phyloP scores from a whole-genome alignment of 2,113 vertebrate genomes.

The Cromileptes altivelis region DNA sequence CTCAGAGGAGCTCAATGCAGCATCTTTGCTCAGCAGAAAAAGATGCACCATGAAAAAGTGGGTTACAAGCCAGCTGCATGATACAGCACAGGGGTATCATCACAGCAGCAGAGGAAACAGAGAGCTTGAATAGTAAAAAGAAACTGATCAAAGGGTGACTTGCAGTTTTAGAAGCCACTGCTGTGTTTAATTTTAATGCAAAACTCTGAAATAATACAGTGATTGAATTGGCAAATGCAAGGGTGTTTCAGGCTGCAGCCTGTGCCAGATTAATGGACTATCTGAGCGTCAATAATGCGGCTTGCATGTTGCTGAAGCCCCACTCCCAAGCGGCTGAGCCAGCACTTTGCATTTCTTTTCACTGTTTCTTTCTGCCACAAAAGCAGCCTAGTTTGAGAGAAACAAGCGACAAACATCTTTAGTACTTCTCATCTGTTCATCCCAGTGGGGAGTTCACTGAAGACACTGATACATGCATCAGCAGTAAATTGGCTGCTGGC shows the following conservation, averaged over 20 bases:
- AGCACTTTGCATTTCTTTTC: conserved; percentile 31
- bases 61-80: conserved; percentile 54
- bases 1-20: conserved; percentile 68
- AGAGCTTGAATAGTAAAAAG: not conserved
- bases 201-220: not conserved
- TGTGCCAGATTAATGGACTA: conserved; percentile 6
- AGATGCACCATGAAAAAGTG: conserved; percentile 54
- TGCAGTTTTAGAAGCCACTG: not conserved
- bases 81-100: not conserved
- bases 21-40: conserved; percentile 79
- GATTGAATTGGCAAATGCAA: not conserved
- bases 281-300: conserved; percentile 56
- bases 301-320: conserved; percentile 62
- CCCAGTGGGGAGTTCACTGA: not conserved
- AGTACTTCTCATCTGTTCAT: not conserved
- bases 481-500: conserved; percentile 8
- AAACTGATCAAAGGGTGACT: not conserved
- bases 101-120: conserved; percentile 13
- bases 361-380: not conserved
- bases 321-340: conserved; percentile 38
- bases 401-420: not conserved
- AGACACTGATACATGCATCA: conserved; percentile 17
- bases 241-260: conserved; percentile 1
- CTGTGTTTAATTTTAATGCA: not conserved
- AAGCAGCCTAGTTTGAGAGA: not conserved